A percentile compares a stretch with the other conserved stretches of the same genome.
Evolutionary conservation across 2,888 invertebrate species (phyloP).

Genomic region (Stenurella melanura): DNA sequence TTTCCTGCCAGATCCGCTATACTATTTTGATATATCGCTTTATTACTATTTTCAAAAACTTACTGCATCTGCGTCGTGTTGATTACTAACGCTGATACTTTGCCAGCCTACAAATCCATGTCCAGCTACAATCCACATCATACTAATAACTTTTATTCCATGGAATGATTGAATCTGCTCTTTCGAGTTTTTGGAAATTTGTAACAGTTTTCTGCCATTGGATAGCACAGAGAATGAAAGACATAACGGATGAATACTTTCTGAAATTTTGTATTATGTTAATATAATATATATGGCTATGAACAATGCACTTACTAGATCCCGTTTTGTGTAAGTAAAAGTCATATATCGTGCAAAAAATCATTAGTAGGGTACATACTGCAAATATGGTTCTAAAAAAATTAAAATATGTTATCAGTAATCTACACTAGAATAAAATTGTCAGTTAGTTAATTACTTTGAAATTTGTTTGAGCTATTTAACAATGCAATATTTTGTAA

Average conservation of each 20-base stretch:
- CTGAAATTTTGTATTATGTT: constrained; percentile 45
- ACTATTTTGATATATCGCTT: too few relatives aligned
- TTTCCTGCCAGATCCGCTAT: too few relatives aligned
- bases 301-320: constrained; percentile 51
- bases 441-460: too few relatives aligned
- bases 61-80: constrained; percentile 31
- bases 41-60: constrained; percentile 10
- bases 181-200: constrained; percentile 52
- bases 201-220: constrained; percentile 62
- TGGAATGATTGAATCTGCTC: constrained; percentile 64
- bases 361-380: constrained; percentile 43
- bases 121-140: constrained; percentile 66
- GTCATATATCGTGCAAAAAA: constrained; percentile 58
- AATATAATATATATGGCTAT: neutral
- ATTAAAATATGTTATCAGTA: neutral
- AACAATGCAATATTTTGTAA: too few relatives aligned
- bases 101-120: constrained; percentile 58
- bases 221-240: constrained; percentile 62
- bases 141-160: constrained; percentile 65
- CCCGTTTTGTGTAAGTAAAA: constrained; percentile 45
- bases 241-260: constrained; percentile 54
- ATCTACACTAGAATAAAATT: too few relatives aligned
- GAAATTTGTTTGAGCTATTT: too few relatives aligned
- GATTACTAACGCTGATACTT: constrained; percentile 40
- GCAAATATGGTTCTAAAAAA: constrained; percentile 55